A percentile compares a stretch with the other conserved stretches of the same genome.
These are phyloP conservation scores for Slavum lentiscoides DNA, from an alignment of 2,888 invertebrate genomes.

Conservation along the genomic window DNA sequence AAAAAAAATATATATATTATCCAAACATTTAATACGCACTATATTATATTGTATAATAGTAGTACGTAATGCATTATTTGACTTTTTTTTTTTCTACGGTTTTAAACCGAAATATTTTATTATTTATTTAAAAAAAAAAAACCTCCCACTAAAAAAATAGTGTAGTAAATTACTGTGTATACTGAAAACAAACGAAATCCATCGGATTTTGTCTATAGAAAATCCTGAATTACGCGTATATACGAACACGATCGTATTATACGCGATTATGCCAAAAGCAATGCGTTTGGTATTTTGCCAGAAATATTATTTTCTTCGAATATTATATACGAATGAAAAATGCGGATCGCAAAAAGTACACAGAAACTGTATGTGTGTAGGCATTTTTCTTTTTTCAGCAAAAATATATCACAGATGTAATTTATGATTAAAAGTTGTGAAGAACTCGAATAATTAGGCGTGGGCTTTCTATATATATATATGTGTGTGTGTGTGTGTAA, in stretches of 20 bases:
- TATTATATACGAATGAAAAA: neutral
- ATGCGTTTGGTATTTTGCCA: constrained; percentile 14
- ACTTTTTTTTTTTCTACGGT: neutral
- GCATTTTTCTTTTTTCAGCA: too few species aligned
- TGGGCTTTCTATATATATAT: neutral
- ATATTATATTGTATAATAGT: too few species aligned
- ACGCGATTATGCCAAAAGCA: constrained; percentile 3
- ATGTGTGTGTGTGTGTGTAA: too few species aligned
- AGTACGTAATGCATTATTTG: neutral
- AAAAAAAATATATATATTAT: too few species aligned
- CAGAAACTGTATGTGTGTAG: neutral
- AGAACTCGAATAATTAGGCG: neutral
- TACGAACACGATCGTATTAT: neutral
- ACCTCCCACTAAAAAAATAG: neutral
- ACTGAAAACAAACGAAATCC: too few species aligned
- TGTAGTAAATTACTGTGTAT: neutral
- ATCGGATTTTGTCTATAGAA: constrained; percentile 1
- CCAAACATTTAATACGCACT: too few species aligned
- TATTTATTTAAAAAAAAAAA: neutral
- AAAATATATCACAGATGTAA: neutral
- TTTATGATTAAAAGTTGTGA: neutral
- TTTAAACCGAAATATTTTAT: neutral
- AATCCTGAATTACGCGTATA: neutral
- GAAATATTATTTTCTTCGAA: neutral
- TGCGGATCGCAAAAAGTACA: neutral